Evolutionary conservation across 2,113 vertebrate species (phyloP).

Genomic region (Boleophthalmus pectinirostris): DNA sequence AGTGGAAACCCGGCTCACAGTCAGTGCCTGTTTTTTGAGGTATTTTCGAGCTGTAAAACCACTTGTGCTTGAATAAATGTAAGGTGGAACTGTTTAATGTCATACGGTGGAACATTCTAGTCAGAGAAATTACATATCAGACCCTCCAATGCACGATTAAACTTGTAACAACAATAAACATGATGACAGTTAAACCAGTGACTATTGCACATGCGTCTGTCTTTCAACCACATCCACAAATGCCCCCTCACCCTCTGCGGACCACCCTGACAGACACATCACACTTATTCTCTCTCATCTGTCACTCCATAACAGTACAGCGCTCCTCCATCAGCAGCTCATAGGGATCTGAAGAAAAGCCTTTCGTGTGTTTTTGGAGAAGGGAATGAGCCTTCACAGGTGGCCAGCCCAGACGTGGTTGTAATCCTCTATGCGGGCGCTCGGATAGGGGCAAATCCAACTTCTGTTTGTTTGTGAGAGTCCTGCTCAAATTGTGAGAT

Average conservation of each 20-base stretch:
- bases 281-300: conserved; percentile 31
- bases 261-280: conserved; percentile 3
- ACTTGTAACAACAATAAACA: too few relatives aligned
- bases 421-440: conserved; percentile 53
- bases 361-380: conserved; percentile 27
- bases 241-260: neutral
- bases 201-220: conserved; percentile 34
- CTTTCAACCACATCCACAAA: conserved; percentile 15
- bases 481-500: conserved; percentile 8
- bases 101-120: too few relatives aligned
- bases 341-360: conserved; percentile 25
- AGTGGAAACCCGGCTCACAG: too few relatives aligned
- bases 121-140: too few relatives aligned
- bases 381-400: conserved; percentile 53
- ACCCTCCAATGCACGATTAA: too few relatives aligned
- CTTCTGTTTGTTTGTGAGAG: conserved; percentile 8
- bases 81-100: too few relatives aligned
- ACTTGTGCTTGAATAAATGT: too few relatives aligned
- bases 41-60: too few relatives aligned
- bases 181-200: neutral
- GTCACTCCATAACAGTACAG: conserved; percentile 22
- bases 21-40: too few relatives aligned
- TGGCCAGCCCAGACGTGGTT: conserved; percentile 46
- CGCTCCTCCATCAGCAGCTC: conserved; percentile 31
- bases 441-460: conserved; percentile 48